Percentiles rank a stretch among this genome's conserved stretches.
Conservation (phyloP, 2,113 vertebrate genomes). For the Malurus cyaneus region DNA sequence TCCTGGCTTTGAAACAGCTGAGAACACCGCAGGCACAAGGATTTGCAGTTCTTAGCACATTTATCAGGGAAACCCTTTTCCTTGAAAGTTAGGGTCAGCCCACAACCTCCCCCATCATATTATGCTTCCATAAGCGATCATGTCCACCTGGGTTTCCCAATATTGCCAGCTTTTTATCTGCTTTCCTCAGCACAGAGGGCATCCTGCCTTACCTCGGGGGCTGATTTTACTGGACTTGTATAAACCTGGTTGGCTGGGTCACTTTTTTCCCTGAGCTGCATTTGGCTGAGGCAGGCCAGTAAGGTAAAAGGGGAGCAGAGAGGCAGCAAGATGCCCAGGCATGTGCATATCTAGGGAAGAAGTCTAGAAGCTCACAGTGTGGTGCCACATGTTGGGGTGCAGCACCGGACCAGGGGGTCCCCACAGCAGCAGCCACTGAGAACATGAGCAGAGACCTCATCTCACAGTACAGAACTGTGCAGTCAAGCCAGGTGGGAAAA, state of each 20-base stretch:
- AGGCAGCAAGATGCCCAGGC: neutral
- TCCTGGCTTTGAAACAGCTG: neutral
- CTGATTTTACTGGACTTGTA: neutral
- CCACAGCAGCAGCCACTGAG: neutral
- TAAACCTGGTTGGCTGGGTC: neutral
- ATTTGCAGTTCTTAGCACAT: neutral
- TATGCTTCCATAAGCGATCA: fast-evolving
- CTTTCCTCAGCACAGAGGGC: neutral
- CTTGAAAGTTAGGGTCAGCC: neutral
- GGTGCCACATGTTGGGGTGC: neutral
- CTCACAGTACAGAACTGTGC: neutral
- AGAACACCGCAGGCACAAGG: neutral
- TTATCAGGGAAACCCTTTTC: neutral
- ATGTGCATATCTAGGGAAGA: neutral
- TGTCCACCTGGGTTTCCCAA: neutral
- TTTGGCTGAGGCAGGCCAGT: neutral
- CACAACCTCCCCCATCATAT: neutral
- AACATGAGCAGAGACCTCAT: neutral
- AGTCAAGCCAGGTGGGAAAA: neutral
- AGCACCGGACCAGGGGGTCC: too few species aligned
- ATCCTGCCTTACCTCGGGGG: neutral
- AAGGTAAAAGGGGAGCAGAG: neutral
- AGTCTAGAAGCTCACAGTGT: neutral
- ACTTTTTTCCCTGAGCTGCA: neutral
- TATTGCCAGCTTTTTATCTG: neutral